These are phyloP conservation scores for Trogon surrucura DNA, from an alignment of 2,113 vertebrate species.

Conservation along the genomic window DNA sequence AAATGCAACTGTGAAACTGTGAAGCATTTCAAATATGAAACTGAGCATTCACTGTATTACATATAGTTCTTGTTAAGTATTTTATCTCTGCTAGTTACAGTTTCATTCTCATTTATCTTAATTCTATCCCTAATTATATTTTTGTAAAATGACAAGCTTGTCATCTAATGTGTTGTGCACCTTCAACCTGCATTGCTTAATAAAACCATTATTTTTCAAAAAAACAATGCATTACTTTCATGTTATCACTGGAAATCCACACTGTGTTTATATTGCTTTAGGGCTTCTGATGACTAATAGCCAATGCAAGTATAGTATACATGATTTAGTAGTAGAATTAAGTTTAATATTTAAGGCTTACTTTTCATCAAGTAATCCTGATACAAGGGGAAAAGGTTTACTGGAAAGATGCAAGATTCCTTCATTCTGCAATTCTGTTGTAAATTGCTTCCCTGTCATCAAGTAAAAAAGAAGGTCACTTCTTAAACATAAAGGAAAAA, in stretches of 20 bases:
- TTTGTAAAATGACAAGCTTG: neutral
- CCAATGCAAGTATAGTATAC: slow-evolving; percentile 21
- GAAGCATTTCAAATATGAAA: neutral
- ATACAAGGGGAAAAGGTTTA: neutral
- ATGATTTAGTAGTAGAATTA: slow-evolving; percentile 59
- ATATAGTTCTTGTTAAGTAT: neutral
- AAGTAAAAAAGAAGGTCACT: neutral
- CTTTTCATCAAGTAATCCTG: slow-evolving; percentile 44
- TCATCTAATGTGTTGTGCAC: neutral
- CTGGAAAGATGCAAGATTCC: slow-evolving; percentile 21
- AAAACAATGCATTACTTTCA: slow-evolving; percentile 19
- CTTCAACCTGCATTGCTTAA: neutral
- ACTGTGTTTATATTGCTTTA: slow-evolving; percentile 50
- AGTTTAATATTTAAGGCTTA: slow-evolving; percentile 66
- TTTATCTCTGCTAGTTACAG: neutral
- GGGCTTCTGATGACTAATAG: slow-evolving; percentile 52
- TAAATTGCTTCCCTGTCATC: neutral
- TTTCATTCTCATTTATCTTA: neutral
- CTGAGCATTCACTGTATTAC: neutral
- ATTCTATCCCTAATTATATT: neutral
- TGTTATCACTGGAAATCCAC: slow-evolving; percentile 57
- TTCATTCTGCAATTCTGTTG: neutral
- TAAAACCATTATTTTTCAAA: neutral
- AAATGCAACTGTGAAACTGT: neutral
- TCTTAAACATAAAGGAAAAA: neutral